phyloP scores from a whole-genome alignment of 1,140 invertebrate species.

The Drosophila ananassae region DNA sequence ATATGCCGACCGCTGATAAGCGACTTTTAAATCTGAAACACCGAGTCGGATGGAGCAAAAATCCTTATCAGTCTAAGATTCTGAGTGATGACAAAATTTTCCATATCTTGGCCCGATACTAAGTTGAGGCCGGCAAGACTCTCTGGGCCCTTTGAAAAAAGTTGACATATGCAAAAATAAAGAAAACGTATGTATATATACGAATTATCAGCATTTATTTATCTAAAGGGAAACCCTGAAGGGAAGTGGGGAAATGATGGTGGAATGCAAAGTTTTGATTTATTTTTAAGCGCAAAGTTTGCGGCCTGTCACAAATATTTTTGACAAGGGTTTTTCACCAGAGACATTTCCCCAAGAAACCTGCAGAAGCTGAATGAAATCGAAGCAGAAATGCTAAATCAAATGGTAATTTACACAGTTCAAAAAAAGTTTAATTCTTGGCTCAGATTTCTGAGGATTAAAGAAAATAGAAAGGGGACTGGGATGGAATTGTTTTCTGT shows the following conservation, averaged over 20 bases:
- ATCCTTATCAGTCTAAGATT: slow-evolving; percentile 38
- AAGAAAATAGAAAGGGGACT: slow-evolving; percentile 23
- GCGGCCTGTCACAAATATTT: slow-evolving; percentile 46
- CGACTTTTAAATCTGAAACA: slow-evolving; percentile 28
- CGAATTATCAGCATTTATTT: slow-evolving; percentile 47
- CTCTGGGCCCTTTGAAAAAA: slow-evolving; percentile 50
- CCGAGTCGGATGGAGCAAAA: slow-evolving; percentile 21
- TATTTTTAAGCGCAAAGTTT: slow-evolving; percentile 55
- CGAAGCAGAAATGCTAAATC: slow-evolving; percentile 48
- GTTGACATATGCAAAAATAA: slow-evolving; percentile 49
- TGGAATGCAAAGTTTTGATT: slow-evolving; percentile 51
- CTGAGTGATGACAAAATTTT: slow-evolving; percentile 40
- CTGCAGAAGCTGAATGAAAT: slow-evolving; percentile 15
- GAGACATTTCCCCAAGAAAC: slow-evolving; percentile 14
- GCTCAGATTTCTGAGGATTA: neutral
- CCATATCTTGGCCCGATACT: slow-evolving; percentile 35
- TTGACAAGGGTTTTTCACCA: slow-evolving; percentile 39
- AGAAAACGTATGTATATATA: slow-evolving; percentile 14
- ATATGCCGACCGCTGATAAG: slow-evolving; percentile 29
- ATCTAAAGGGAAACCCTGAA: slow-evolving; percentile 9
- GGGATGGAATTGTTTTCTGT: neutral
- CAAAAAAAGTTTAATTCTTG: neutral
- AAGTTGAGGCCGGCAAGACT: slow-evolving; percentile 35
- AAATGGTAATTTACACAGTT: slow-evolving; percentile 11
- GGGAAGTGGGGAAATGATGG: slow-evolving; percentile 21